These are phyloP conservation scores for Chloroclysta siterata DNA, from an alignment of 2,888 invertebrate genomes.

Conservation along the genomic window DNA sequence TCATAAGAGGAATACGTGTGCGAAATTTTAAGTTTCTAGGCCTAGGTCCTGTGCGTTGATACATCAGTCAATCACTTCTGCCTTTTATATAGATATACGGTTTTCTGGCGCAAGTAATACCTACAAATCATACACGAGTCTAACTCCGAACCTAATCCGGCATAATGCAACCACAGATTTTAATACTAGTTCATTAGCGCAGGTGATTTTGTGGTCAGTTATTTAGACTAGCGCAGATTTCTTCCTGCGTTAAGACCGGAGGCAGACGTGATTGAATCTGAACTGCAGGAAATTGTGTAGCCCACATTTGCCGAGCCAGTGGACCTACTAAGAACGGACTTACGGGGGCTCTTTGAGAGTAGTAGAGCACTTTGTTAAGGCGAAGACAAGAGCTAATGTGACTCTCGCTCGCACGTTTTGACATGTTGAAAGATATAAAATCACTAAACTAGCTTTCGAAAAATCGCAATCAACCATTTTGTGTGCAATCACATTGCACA, in stretches of 20 bases:
- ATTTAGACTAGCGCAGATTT: slow-evolving; percentile 43
- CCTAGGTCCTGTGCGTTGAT: no score
- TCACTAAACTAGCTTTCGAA: no score
- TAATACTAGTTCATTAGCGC: slow-evolving; percentile 34
- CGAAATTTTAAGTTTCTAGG: no score
- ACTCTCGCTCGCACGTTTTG: no score
- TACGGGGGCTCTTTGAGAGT: neutral
- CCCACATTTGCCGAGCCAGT: slow-evolving; percentile 2
- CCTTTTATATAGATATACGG: no score
- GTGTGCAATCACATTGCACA: no score
- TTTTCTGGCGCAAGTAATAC: neutral
- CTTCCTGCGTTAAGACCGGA: slow-evolving; percentile 46
- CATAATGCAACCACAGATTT: slow-evolving; percentile 26
- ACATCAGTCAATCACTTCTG: no score
- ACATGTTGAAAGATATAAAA: no score
- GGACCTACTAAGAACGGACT: slow-evolving; percentile 9
- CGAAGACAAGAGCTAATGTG: no score
- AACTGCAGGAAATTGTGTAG: slow-evolving; percentile 39
- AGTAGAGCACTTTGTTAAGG: no score
- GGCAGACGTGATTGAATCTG: slow-evolving; percentile 47
- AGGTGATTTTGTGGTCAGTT: slow-evolving; percentile 44
- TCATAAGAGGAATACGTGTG: no score
- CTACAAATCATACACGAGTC: neutral
- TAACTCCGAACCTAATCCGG: slow-evolving; percentile 9
- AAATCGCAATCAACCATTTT: no score